phyloP scores from a whole-genome alignment of 2,888 invertebrate species.

The Hylaea fasciaria region DNA sequence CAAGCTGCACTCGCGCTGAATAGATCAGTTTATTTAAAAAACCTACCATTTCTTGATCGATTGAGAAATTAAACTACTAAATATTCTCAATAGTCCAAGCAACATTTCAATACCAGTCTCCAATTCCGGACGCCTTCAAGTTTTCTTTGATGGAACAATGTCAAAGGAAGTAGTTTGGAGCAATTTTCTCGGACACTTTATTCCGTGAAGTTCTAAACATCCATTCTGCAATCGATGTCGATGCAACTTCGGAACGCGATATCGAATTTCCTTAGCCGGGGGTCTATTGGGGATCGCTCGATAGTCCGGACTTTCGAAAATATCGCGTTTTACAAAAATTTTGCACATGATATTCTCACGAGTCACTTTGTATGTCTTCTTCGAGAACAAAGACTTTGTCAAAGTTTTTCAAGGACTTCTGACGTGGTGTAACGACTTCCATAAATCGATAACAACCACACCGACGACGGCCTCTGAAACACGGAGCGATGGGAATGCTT shows the following conservation, averaged over 20 bases:
- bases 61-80: not conserved
- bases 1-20: too few relatives aligned
- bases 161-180: conserved; percentile 6
- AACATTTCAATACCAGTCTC: not conserved
- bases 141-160: not conserved
- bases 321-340: too few relatives aligned
- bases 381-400: too few relatives aligned
- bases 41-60: not conserved
- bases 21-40: too few relatives aligned
- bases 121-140: not conserved
- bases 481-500: too few relatives aligned
- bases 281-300: conserved; percentile 24
- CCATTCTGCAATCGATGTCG: conserved; percentile 41
- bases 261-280: conserved; percentile 38
- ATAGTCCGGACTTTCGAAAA: not conserved
- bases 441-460: too few relatives aligned
- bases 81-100: not conserved
- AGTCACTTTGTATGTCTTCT: too few relatives aligned
- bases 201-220: conserved; percentile 36
- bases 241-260: conserved; percentile 40
- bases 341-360: too few relatives aligned
- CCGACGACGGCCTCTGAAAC: too few relatives aligned
- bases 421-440: too few relatives aligned
- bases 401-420: too few relatives aligned
- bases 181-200: conserved; percentile 20